Evolutionary conservation across 2,888 invertebrate species (phyloP), one percentile per base, ranked within the genome.

Genomic region (Clostera curtula): DNA sequence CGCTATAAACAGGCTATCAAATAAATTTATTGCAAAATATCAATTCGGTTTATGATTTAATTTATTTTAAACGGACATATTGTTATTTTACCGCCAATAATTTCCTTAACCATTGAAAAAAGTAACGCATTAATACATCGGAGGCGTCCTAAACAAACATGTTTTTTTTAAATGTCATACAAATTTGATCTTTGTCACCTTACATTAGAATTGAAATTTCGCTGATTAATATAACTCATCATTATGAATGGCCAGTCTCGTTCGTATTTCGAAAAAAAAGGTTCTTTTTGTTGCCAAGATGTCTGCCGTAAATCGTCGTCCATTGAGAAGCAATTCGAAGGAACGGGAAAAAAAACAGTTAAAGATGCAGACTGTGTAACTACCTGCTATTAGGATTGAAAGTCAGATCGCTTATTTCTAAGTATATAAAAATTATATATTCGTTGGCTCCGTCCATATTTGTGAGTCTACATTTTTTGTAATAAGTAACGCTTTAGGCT

Each of bases 251-350:
- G 62, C 64, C 64, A 60, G 69, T 57, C 62, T 59, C 51, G 57
- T 56, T 61, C 53, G 49, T 44, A 50, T 60, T 60, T 58, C 37
- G 47, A 57, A 62, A 60, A 60, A 62, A 57, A 60, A 56, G 52
- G 53, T 57, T 53, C 49, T 63, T 76, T 71, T 72, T 74, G 75
- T 73, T 63, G 75, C 75, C 80, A 53, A 61, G 51, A 56, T 58
- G 80, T 82, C 80, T 80, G 72, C 58, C 76, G 76, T 79, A 76
- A 75, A 73, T 72, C 68, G 67, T 68, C 38, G 34, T 49, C 57
- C 76, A 77, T 75, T 76, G 67, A 72, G 62, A 48, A 49, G 41
- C 54, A 56, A 60, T 43, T 49, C 50, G 58, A 51, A 55, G 51
- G 49, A 60, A 49, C 42, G 27, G 48, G 60, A 67, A 73, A 72